A percentile compares a stretch with the other conserved stretches of the same genome.
Conservation (phyloP, 2,113 vertebrate species). For the Pipra filicauda region DNA sequence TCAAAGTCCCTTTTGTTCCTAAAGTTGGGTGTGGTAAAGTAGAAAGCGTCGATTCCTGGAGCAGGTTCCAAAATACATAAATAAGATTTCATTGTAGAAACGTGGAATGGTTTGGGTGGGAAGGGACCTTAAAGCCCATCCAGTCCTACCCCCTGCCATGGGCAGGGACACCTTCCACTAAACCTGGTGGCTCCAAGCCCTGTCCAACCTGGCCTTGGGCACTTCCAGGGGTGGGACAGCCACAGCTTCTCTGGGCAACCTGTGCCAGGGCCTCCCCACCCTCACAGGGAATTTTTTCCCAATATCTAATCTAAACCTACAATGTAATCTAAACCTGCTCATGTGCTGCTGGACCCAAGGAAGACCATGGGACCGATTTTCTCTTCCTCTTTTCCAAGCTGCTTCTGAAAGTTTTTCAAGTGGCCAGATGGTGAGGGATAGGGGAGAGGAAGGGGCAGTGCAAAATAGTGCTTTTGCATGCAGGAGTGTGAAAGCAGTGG, state of each 20-base stretch:
- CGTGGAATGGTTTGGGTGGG: not conserved
- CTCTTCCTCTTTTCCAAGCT: not conserved
- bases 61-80: not conserved
- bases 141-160: not conserved
- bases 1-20: not conserved
- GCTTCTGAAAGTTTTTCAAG: not conserved
- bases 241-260: not conserved
- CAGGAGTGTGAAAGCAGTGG: not conserved
- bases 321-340: not conserved
- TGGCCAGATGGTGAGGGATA: not conserved
- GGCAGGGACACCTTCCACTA: not conserved
- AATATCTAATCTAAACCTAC: not conserved
- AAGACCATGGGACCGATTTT: not conserved
- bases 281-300: accelerated
- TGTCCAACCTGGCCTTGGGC: accelerated
- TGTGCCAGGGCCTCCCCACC: not conserved
- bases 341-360: not conserved
- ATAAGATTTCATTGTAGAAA: not conserved
- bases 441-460: not conserved
- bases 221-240: not conserved
- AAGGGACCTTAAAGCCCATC: not conserved
- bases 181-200: not conserved
- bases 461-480: not conserved
- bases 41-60: not conserved
- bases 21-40: not conserved